phyloP scores from a whole-genome alignment of 1,140 invertebrate genomes.

The Dreissena rostriformis region DNA sequence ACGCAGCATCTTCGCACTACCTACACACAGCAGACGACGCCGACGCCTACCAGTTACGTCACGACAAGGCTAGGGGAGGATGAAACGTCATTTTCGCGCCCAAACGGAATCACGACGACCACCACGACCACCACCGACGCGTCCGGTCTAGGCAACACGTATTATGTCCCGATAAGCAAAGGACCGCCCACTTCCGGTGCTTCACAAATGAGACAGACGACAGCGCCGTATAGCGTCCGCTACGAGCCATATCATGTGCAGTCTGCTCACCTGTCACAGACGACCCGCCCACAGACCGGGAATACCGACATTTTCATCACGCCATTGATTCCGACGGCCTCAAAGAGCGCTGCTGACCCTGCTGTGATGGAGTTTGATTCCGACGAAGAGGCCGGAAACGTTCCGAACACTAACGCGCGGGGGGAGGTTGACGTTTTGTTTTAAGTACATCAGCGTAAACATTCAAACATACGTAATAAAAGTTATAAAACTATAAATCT shows the following conservation, averaged over 20 bases:
- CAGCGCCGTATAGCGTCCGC: background rate
- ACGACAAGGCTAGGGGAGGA: no score
- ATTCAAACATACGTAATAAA: background rate
- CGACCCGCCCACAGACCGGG: background rate
- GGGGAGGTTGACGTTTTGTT: constrained; percentile 19
- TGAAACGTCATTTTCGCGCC: no score
- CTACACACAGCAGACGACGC: no score
- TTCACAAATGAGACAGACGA: background rate
- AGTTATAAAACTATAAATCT: no score
- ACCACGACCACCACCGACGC: no score
- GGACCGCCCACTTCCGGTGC: background rate
- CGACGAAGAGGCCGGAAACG: constrained; percentile 29
- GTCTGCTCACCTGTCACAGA: constrained; percentile 6
- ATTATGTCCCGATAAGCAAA: background rate
- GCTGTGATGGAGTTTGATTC: constrained; percentile 30
- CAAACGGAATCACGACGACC: no score
- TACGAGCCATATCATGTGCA: constrained; percentile 28
- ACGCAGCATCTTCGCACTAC: no score
- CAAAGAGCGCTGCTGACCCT: background rate
- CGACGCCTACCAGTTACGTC: no score
- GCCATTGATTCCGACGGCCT: background rate
- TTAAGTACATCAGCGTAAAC: background rate
- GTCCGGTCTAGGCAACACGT: no score
- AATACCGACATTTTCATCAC: constrained; percentile 10
- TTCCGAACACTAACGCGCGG: background rate